phyloP scores from a whole-genome alignment of 2,888 invertebrate species.

The Temnothorax rugatulus region DNA sequence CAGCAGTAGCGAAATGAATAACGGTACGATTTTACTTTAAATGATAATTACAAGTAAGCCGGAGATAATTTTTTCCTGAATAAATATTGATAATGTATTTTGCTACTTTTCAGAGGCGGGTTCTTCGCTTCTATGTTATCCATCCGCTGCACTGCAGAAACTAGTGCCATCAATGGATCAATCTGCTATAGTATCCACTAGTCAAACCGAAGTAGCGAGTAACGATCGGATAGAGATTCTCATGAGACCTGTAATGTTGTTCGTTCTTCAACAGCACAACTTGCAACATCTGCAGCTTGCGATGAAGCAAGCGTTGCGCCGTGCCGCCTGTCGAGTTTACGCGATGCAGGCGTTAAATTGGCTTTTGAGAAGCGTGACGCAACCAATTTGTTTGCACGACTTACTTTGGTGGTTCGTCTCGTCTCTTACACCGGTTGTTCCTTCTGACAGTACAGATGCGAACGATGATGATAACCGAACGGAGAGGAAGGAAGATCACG shows the following conservation, averaged over 20 bases:
- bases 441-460: slow-evolving; percentile 82
- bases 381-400: slow-evolving; percentile 96
- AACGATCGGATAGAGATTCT: slow-evolving; percentile 89
- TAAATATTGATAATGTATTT: slow-evolving; percentile 22
- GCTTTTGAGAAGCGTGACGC: slow-evolving; percentile 96
- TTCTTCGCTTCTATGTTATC: slow-evolving; percentile 94
- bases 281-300: slow-evolving; percentile 93
- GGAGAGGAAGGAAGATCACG: slow-evolving; percentile 85
- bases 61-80: neutral
- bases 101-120: slow-evolving; percentile 88
- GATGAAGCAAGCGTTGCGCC: slow-evolving; percentile 95
- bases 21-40: slow-evolving; percentile 79
- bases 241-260: slow-evolving; percentile 94
- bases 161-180: slow-evolving; percentile 90
- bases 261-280: slow-evolving; percentile 95
- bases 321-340: slow-evolving; percentile 93
- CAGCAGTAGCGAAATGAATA: slow-evolving; percentile 90
- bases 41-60: neutral
- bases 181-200: slow-evolving; percentile 87
- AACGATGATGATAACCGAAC: slow-evolving; percentile 88
- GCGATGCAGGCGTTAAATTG: slow-evolving; percentile 98
- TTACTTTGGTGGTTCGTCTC: slow-evolving; percentile 98
- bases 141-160: slow-evolving; percentile 94
- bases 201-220: slow-evolving; percentile 85
- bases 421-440: slow-evolving; percentile 90